Conservation (phyloP, 2,888 invertebrate species). For the Aquatica leii region DNA sequence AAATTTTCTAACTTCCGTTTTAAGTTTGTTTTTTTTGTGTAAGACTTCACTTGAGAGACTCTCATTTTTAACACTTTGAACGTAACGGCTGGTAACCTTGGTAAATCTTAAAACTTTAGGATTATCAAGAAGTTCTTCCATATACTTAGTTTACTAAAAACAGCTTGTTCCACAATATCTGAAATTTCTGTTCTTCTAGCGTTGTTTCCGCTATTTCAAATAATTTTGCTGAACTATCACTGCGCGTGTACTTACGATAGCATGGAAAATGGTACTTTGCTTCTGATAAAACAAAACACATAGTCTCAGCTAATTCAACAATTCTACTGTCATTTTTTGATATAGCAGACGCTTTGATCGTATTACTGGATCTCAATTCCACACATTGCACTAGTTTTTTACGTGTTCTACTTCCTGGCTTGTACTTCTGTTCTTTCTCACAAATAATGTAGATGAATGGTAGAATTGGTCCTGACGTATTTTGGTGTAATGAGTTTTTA, state of each 20-base stretch:
- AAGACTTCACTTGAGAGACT: not conserved
- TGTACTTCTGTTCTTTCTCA: not conserved
- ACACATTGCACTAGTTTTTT: not conserved
- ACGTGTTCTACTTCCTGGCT: not conserved
- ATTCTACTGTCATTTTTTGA: no score
- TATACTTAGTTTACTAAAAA: no score
- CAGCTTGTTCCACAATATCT: no score
- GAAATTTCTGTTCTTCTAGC: not conserved
- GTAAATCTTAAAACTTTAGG: not conserved
- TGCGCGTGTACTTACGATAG: no score
- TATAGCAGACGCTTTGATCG: no score
- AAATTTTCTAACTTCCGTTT: not conserved
- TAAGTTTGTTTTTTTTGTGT: not conserved
- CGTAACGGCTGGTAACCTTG: not conserved
- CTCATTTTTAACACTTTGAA: not conserved
- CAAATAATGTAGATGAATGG: not conserved
- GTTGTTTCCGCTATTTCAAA: not conserved
- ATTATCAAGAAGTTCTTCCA: not conserved
- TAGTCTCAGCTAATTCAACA: no score
- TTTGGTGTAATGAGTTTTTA: no score
- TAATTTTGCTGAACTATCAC: no score
- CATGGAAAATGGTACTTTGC: no score
- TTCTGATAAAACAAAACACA: no score
- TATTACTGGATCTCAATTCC: not conserved
- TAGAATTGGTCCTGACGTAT: not conserved